These are phyloP conservation scores for Cacatua alba DNA, from an alignment of 2,113 vertebrate species.

Conservation along the genomic window DNA sequence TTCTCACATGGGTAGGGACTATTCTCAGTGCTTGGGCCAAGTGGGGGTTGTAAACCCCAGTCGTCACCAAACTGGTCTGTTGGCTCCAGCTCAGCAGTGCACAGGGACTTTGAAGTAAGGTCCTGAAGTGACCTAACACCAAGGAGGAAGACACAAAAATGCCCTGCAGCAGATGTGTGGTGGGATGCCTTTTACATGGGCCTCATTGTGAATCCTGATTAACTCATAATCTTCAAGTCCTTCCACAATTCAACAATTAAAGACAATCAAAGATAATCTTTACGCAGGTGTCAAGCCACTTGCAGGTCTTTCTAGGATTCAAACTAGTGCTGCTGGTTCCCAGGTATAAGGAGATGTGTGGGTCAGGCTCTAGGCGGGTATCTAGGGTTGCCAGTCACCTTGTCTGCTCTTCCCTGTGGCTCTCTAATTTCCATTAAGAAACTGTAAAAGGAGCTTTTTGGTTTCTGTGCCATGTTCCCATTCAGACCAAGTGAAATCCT, in stretches of 20 bases:
- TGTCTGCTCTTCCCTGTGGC: background rate
- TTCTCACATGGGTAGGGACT: rapidly evolving
- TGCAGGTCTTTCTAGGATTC: background rate
- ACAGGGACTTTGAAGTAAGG: background rate
- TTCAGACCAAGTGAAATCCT: background rate
- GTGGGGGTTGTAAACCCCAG: background rate
- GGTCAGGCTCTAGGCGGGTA: background rate
- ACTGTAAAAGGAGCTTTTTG: background rate
- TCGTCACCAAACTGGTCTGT: background rate
- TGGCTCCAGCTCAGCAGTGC: background rate
- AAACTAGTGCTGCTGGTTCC: background rate
- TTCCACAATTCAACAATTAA: background rate
- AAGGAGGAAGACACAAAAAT: background rate
- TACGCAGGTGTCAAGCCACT: background rate
- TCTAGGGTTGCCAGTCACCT: background rate
- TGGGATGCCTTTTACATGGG: background rate
- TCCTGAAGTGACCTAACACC: background rate
- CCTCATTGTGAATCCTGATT: background rate
- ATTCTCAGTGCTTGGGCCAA: background rate
- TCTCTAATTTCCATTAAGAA: background rate
- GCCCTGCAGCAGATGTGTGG: background rate
- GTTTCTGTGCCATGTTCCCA: background rate
- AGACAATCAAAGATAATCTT: background rate
- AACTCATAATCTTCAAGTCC: background rate
- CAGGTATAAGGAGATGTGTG: background rate